Conservation (phyloP, 92 coral and sea anemone species). For the Plumapathes pennacea region DNA sequence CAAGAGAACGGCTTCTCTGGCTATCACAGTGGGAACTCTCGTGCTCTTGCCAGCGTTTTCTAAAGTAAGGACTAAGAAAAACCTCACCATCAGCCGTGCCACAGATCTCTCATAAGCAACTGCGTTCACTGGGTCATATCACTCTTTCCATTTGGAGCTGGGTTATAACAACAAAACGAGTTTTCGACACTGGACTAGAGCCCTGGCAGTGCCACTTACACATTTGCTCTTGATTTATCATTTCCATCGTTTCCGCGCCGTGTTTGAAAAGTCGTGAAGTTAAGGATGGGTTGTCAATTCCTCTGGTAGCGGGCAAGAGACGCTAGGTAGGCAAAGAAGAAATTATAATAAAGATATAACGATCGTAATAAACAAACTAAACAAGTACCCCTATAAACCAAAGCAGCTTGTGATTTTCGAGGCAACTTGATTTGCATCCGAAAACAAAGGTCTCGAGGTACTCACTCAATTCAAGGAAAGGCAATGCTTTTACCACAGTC, state of each 20-base stretch:
- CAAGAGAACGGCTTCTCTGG: constrained; percentile 47
- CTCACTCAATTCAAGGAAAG: too few species aligned
- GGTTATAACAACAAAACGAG: background rate
- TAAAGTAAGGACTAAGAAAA: too few species aligned
- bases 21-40: too few species aligned
- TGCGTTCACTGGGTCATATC: background rate
- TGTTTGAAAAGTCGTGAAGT: too few species aligned
- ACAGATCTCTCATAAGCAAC: background rate
- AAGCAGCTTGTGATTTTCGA: too few species aligned
- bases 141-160: background rate
- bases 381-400: too few species aligned
- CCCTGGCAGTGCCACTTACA: constrained; percentile 30
- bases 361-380: background rate
- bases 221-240: constrained; percentile 47
- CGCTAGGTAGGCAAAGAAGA: constrained; percentile 19
- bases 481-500: too few species aligned
- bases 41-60: too few species aligned
- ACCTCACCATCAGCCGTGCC: too few species aligned
- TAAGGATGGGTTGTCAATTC: constrained; percentile 4
- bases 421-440: too few species aligned
- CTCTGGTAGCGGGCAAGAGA: constrained; percentile 35
- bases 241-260: constrained; percentile 60
- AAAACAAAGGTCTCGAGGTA: too few species aligned
- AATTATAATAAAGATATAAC: background rate
- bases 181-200: background rate